Conservation (phyloP, 2,888 invertebrate species). For the Baronia brevicornis region DNA sequence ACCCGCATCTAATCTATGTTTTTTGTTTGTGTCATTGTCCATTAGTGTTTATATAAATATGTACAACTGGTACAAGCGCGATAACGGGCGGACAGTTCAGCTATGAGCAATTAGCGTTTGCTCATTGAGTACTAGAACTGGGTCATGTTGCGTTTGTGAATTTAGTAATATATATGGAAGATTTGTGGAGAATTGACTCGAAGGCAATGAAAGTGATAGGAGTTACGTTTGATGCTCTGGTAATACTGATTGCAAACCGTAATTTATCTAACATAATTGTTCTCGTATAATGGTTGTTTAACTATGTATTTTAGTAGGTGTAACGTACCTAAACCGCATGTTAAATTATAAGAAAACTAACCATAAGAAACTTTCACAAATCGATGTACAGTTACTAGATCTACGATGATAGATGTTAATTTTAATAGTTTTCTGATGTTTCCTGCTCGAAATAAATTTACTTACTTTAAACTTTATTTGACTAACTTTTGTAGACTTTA, state of each 20-base stretch:
- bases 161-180: slow-evolving; percentile 25
- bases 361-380: too few species aligned
- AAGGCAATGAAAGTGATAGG: slow-evolving; percentile 32
- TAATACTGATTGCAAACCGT: slow-evolving; percentile 21
- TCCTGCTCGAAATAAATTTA: too few species aligned
- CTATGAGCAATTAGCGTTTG: slow-evolving; percentile 8
- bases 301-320: too few species aligned
- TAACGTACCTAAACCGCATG: too few species aligned
- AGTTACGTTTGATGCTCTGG: slow-evolving; percentile 34
- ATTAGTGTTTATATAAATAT: slow-evolving; percentile 18
- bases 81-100: slow-evolving; percentile 14
- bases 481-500: too few species aligned
- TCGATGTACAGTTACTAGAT: too few species aligned
- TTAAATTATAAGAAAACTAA: too few species aligned
- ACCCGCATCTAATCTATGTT: slow-evolving; percentile 11
- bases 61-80: slow-evolving; percentile 15
- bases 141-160: slow-evolving; percentile 7
- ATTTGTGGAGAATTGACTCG: slow-evolving; percentile 22
- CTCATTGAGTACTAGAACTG: slow-evolving; percentile 6
- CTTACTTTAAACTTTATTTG: too few species aligned
- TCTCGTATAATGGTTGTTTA: too few species aligned
- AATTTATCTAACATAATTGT: too few species aligned
- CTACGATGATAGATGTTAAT: too few species aligned
- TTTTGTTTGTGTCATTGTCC: slow-evolving; percentile 15
- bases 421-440: too few species aligned